A percentile compares a stretch with the other conserved stretches of the same genome.
Conservation (phyloP, 2,797 vertebrate genomes). For the Hemitrygon akajei region DNA sequence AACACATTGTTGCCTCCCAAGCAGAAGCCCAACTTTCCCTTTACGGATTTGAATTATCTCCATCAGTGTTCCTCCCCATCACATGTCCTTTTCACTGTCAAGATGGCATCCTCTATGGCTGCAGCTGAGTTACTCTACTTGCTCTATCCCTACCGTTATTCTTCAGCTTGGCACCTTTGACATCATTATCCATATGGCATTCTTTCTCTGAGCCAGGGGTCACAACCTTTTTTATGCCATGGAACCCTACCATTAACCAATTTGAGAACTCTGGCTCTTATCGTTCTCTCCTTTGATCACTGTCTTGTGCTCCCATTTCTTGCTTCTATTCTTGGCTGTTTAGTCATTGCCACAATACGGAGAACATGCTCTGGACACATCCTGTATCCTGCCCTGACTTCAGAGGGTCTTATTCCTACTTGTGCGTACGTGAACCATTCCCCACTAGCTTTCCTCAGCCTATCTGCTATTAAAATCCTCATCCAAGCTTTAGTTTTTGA, state of each 20-base stretch:
- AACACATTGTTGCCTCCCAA: not conserved
- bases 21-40: not conserved
- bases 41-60: not conserved
- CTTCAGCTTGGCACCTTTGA: not conserved
- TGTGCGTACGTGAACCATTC: too few species aligned
- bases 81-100: not conserved
- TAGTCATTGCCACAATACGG: not conserved
- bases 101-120: not conserved
- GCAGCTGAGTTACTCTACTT: not conserved
- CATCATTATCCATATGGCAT: not conserved
- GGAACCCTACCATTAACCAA: too few species aligned
- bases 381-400: too few species aligned
- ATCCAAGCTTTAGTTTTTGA: too few species aligned
- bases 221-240: too few species aligned
- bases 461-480: too few species aligned
- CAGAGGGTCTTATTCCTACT: too few species aligned
- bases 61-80: not conserved
- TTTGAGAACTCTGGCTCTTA: too few species aligned
- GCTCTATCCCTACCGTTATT: too few species aligned
- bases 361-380: not conserved
- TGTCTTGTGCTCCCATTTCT: not conserved
- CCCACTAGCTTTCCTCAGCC: too few species aligned
- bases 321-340: not conserved
- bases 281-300: not conserved
- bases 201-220: not conserved